A percentile compares a stretch with the other conserved stretches of the same genome.
Evolutionary conservation across 2,888 invertebrate genomes (phyloP).

Genomic region (Smittia sp.): DNA sequence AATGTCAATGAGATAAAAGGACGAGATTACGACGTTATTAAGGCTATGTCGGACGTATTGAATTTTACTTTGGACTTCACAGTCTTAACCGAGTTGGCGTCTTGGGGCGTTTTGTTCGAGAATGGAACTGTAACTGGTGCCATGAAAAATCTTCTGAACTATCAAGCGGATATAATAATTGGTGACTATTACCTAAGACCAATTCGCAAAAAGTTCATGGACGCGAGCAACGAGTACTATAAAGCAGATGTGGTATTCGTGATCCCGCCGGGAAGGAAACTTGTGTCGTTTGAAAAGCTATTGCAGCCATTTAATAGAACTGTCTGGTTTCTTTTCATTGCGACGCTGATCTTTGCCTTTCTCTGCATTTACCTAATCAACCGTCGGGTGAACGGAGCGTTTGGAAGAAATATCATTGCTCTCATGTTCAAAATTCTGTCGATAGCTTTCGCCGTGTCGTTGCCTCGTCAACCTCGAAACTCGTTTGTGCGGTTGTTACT

Average conservation of each 20-base stretch:
- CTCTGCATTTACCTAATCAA: neutral
- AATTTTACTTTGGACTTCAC: neutral
- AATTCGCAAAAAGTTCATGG: neutral
- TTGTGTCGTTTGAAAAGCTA: neutral
- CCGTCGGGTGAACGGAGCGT: neutral
- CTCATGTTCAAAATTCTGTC: neutral
- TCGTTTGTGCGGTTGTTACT: neutral
- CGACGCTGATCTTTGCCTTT: neutral
- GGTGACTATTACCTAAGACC: neutral
- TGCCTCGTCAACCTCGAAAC: neutral
- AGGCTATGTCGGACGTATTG: neutral
- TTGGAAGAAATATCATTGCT: neutral
- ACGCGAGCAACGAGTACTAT: neutral
- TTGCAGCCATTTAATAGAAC: neutral
- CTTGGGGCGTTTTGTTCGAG: neutral
- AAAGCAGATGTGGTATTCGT: neutral
- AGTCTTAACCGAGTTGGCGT: neutral
- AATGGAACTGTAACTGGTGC: neutral
- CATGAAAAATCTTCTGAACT: neutral
- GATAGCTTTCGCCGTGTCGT: neutral
- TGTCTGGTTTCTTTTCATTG: neutral
- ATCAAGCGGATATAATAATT: neutral
- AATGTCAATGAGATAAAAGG: neutral
- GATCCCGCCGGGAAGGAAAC: neutral
- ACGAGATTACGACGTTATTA: neutral